Evolutionary conservation across 1,140 invertebrate genomes (phyloP), one percentile per base, ranked within the genome.

Genomic region (Drosophila sp.): DNA sequence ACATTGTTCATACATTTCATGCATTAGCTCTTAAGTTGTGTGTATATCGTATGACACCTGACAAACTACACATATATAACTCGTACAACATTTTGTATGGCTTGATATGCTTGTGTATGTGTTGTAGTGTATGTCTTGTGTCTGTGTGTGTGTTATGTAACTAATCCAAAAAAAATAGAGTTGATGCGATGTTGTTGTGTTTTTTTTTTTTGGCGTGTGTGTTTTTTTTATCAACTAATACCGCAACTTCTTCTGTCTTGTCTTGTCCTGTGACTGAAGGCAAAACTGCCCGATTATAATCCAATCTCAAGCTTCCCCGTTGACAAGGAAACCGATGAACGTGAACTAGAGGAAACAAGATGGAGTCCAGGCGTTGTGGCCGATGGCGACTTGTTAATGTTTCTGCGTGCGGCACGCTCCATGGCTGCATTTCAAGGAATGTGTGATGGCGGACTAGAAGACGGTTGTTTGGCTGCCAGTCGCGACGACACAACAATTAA

Each of bases 401-500:
- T 98, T 93, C 94, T 99, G 83, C 94, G 98, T 90, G 98, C 98
- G 76, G 98, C 98, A 61, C 95, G 98, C 76, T 99, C 96, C 43
- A 97, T 98, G 96, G 97, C 97, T 82, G 98, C 98, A 50, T 99
- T 99, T 94, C 91, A 92, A 92, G 91, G 98, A 81, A 99, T 99
- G 97, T 99, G 98, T 95, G 98, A 99, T 94, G 98, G 98, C 62
- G 98, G 98, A 74, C 97, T 97, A 70, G 97, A 99, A 92, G 98
- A 99, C 93, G 97, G 98, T 91, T 98, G 97, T 94, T 95, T 97
- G 89, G 98, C 98, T 69, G 98, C 98, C 82, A 97, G 97, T 78
- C 94, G 97, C 92, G 98, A 99, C 93, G 98, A 99, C 92, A 99
- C 98, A 53, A 99, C 98, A 83, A 98, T 99, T 89, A 99, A 99